A percentile compares a stretch with the other conserved stretches of the same genome.
Evolutionary conservation across 2,888 invertebrate species (phyloP).

Genomic region (Sthenelais limicola): DNA sequence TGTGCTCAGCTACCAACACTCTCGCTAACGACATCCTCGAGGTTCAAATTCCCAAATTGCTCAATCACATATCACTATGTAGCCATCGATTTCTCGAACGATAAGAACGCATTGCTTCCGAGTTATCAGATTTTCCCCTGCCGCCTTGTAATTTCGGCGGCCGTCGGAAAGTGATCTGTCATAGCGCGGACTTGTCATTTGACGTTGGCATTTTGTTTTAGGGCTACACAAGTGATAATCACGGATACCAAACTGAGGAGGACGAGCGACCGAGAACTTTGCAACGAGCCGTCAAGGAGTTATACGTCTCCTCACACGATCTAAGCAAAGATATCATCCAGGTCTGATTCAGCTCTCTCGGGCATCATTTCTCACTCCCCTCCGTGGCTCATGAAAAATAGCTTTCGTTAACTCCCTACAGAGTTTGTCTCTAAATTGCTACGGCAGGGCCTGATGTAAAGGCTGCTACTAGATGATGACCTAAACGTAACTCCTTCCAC

Average conservation of each 20-base stretch:
- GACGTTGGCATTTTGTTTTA: slow-evolving; percentile 7
- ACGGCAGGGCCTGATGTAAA: too few species aligned
- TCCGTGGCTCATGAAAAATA: too few species aligned
- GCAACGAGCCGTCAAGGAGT: slow-evolving; percentile 29
- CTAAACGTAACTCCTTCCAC: too few species aligned
- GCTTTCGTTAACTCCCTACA: too few species aligned
- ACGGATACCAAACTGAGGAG: neutral
- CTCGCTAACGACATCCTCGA: slow-evolving; percentile 87
- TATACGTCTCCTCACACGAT: slow-evolving; percentile 21
- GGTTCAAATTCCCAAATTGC: slow-evolving; percentile 32
- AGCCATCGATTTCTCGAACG: slow-evolving; percentile 2
- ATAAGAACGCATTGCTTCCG: neutral
- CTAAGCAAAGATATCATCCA: slow-evolving; percentile 13
- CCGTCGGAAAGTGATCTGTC: neutral
- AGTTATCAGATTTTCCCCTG: slow-evolving; percentile 8
- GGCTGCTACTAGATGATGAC: too few species aligned
- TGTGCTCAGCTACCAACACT: slow-evolving; percentile 88
- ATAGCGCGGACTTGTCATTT: neutral
- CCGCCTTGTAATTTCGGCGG: neutral
- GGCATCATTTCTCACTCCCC: too few species aligned
- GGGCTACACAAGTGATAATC: slow-evolving; percentile 21
- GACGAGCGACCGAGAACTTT: slow-evolving; percentile 10
- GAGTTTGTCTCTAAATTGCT: too few species aligned
- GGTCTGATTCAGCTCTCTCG: neutral
- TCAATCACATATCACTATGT: neutral